Base-by-base conservation (phyloP, 2,797 vertebrate genomes). In the Diceros bicornis region DNA sequence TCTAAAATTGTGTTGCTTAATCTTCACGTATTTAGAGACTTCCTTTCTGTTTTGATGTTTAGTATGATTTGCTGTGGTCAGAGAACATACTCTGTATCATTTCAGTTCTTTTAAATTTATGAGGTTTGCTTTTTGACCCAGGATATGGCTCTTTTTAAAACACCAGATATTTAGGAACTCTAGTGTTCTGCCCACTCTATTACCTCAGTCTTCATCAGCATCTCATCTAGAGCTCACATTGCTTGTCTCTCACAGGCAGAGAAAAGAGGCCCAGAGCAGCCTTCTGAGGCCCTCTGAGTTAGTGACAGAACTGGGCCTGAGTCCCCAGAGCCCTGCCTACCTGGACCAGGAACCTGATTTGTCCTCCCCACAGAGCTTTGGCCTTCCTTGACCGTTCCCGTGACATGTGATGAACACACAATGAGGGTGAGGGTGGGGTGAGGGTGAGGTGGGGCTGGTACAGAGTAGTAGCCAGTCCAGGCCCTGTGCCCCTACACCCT, bases 321-420 rank as follows among this genome's bases (percentile, higher is more conserved):
- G 77, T n/a, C 25, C 57, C 37, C 18, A 82, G 20, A 84, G n/a
- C 32, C 41, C 78, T 52, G 10, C 37, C 55, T 50, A 3, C 61
- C 41, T 47, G 23, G 66, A 37, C 59, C 66, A 84, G 84, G 47
- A 85, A 7, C 41, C 44, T 84, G 16, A 18, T n/a, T 75, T 23
- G 55, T 89, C 69, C 9, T 86, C 79, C 44, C 41, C 71, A 2
- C 5, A 20, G 89, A 71, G 64, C 2, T 62, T 92, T 87, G 92
- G 62, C 81, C 64, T 84, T 88, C 72, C 32, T 3, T 97, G 96
- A 96, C 79, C 89, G 61, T 92, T 89, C 64, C 89, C 66, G 20
- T 97, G 98, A 97, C 95, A 77, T 0, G 3, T 86, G 94, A 96
- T 97, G 97, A 97, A 59, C 97, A 96, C 96, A 98, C 68, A 98